These are phyloP conservation scores for Morelia viridis DNA, from an alignment of 2,797 vertebrate species.

Conservation along the genomic window DNA sequence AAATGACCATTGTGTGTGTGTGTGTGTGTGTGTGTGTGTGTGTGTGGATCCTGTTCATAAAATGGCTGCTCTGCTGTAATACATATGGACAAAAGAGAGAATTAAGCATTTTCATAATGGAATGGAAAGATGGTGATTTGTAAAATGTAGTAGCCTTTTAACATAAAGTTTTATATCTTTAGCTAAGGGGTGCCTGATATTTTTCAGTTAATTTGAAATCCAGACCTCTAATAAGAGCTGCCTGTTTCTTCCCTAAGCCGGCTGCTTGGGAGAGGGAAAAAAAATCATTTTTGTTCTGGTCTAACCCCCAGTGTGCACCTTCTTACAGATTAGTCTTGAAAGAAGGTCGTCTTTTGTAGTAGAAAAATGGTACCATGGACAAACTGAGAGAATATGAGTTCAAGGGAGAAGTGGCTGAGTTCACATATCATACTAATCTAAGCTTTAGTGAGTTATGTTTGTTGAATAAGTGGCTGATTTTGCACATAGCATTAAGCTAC, in stretches of 20 bases:
- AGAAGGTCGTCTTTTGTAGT: not conserved
- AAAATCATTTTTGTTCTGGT: not conserved
- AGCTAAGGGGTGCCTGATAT: not conserved
- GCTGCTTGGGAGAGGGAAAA: not conserved
- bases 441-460: not conserved
- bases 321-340: not conserved
- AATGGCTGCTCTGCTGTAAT: not conserved
- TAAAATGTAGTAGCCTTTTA: not conserved
- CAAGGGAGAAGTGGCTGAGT: not conserved
- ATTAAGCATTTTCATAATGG: not conserved
- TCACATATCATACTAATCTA: not conserved
- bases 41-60: not conserved
- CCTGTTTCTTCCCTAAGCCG: not conserved
- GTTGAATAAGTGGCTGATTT: not conserved
- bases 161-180: not conserved
- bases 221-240: not conserved
- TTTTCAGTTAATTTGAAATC: not conserved
- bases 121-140: not conserved
- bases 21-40: not conserved
- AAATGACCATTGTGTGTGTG: not conserved
- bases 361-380: not conserved
- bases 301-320: not conserved
- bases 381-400: not conserved
- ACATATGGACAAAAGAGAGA: not conserved
- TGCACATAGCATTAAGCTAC: not conserved